phyloP scores from a whole-genome alignment of 2,888 invertebrate species.

The Drosophila birchii region DNA sequence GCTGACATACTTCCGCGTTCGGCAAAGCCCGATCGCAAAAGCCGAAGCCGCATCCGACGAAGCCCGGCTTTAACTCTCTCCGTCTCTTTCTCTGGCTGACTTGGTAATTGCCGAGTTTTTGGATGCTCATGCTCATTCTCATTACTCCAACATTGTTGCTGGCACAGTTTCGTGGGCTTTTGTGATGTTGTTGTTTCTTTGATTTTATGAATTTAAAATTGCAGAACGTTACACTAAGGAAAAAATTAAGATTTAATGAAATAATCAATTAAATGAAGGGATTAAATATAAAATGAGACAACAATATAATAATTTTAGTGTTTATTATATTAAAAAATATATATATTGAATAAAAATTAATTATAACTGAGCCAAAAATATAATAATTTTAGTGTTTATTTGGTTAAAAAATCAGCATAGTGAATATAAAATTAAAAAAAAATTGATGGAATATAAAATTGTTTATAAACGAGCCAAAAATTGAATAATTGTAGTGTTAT shows the following conservation, averaged over 20 bases:
- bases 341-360: too few species aligned
- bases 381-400: neutral
- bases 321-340: too few species aligned
- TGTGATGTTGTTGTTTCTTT: constrained; percentile 32
- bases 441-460: too few species aligned
- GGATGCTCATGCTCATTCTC: constrained; percentile 39
- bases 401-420: neutral
- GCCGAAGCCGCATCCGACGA: constrained; percentile 22
- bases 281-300: too few species aligned
- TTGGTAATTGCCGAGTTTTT: constrained; percentile 52
- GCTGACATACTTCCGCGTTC: constrained; percentile 85
- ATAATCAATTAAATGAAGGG: neutral
- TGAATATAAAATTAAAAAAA: neutral
- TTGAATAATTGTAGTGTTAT: neutral
- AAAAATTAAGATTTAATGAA: neutral
- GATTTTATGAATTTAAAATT: constrained; percentile 48
- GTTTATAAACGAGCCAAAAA: neutral
- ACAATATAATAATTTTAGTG: too few species aligned
- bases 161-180: constrained; percentile 51
- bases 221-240: constrained; percentile 20
- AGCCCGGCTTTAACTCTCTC: constrained; percentile 38
- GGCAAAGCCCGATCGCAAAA: constrained; percentile 56
- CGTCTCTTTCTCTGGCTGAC: constrained; percentile 7
- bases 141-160: constrained; percentile 41
- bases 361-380: neutral